Conservation (phyloP, 2,797 vertebrate genomes). For the Lacerta bilineata region DNA sequence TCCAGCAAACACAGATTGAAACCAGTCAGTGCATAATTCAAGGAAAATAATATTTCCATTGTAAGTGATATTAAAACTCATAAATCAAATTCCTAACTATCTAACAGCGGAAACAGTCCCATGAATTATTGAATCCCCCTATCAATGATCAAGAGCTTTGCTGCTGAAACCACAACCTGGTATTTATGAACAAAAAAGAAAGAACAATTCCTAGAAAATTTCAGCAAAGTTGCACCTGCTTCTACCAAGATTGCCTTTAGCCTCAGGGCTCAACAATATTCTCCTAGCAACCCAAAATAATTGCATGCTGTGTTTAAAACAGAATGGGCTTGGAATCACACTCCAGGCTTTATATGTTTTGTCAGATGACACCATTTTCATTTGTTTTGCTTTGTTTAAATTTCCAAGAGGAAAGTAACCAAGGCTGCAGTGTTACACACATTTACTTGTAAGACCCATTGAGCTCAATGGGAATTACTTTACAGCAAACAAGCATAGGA, state of each 20-base stretch:
- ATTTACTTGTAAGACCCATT: not conserved
- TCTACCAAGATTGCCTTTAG: constrained; percentile 10
- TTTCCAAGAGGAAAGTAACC: not conserved
- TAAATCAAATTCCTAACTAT: constrained; percentile 30
- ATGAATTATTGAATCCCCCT: constrained; percentile 16
- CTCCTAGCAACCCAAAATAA: constrained; percentile 24
- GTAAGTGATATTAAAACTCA: constrained; percentile 35
- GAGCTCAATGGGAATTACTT: too few relatives aligned
- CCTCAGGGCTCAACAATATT: constrained; percentile 16
- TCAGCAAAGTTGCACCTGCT: constrained; percentile 22
- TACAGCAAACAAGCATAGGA: not conserved
- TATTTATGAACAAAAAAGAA: constrained; percentile 35
- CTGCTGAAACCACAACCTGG: constrained; percentile 22
- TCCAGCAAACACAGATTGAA: constrained; percentile 26
- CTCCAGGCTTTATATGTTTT: not conserved
- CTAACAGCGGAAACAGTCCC: not conserved
- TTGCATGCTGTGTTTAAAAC: constrained; percentile 32
- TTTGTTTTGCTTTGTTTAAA: not conserved
- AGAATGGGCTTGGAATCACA: constrained; percentile 17
- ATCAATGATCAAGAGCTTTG: constrained; percentile 25
- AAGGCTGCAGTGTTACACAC: not conserved
- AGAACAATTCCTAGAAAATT: constrained; percentile 12
- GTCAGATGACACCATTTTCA: not conserved
- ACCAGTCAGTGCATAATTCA: constrained; percentile 28
- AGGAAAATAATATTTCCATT: constrained; percentile 14